Evolutionary conservation across 2,888 invertebrate genomes (phyloP), one percentile per base, ranked within the genome.

Genomic region (Pseudanteris insignis): DNA sequence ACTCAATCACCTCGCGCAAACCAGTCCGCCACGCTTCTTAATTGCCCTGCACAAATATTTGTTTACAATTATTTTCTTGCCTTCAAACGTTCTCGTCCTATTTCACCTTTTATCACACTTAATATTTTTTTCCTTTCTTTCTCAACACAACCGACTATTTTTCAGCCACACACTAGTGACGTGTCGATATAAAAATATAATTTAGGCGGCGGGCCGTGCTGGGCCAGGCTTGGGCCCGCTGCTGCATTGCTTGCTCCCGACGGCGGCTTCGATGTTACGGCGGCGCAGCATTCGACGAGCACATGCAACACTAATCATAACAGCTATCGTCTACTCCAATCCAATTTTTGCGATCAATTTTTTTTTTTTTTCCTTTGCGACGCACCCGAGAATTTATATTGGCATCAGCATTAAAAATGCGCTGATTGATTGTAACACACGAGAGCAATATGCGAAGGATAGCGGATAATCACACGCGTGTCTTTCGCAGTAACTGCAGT

Each of bases 401-500:
- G 57, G 41, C 57, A 58, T 58, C 58, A 58, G 53, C 63, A 63
- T 63, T 63, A 63, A 63, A n/a, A 63, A 54, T 50, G 26, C 48
- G 48, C 53, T 63, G 63, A 63, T 63, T 63, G 63, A 63, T 63
- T 63, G 58, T 57, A 58, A 58, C 63, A 30, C 63, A 54, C 63
- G 29, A 36, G 53, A 54, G 46, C 58, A 50, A 54, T 59, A 69
- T 65, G 68, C 67, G 51, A 68, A 67, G 59, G 72, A 69, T 70
- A 71, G 57, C 40, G 21, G 71, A 70, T 71, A 70, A 72, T 74
- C 75, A 76, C 77, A 74, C 78, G 70, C 70, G 75, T 75, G 74
- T 68, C 70, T 76, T 70, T 69, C 67, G 66, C 72, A 73, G 72
- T 77, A 77, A 76, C 76, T 74, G 77, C 74, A 77, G 78, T 79